Evolutionary conservation across 2,888 invertebrate species (phyloP), one percentile per base, ranked within the genome.

Genomic region (Entomobrya proxima): DNA sequence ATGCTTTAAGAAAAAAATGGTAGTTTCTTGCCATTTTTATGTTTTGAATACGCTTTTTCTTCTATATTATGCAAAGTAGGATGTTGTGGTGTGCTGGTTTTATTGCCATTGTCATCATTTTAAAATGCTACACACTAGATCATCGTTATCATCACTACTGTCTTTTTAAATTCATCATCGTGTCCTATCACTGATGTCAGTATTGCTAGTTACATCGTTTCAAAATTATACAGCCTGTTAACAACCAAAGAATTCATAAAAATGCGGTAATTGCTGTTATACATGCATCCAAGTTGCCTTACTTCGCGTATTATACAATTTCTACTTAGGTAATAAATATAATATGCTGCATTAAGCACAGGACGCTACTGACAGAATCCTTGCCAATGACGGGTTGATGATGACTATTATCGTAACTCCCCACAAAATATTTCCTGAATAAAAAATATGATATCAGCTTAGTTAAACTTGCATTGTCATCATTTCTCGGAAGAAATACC

Each of bases 201-300:
- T 24, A 55, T 11, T 11, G 15, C n/a, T 21, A 47, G 32, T 7
- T 47, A 47, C 72, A 72, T 47, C 30, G 18, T 50, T 72, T 72
- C 47, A 72, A 77, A 61, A 61, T 47, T 44, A 61, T 30, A 61
- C 76, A 77, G 61, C 1, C 15, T 77, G 77, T 32, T 77, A 50
- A 47, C 77, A 64, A 61, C 77, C 61, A 18, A 77, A n/a, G 18
- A 58, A 77, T 61, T 30, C 40, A 4, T n/a, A 76, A 67, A 64
- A 24, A 75, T 77, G 58, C 58, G 77, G 61, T 77, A 80, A 79
- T 80, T n/a, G 79, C 11, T 69, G 79, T 80, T 67, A 13, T 80
- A 55, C 79, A 80, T 80, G 79, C 78, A 55, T 80, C 67, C 79
- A 30, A n/a, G n/a, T n/a, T n/a, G n/a, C n/a, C n/a, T n/a, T n/a